These are phyloP conservation scores for Alaudala cheleensis DNA, from an alignment of 2,113 vertebrate species.

Conservation along the genomic window DNA sequence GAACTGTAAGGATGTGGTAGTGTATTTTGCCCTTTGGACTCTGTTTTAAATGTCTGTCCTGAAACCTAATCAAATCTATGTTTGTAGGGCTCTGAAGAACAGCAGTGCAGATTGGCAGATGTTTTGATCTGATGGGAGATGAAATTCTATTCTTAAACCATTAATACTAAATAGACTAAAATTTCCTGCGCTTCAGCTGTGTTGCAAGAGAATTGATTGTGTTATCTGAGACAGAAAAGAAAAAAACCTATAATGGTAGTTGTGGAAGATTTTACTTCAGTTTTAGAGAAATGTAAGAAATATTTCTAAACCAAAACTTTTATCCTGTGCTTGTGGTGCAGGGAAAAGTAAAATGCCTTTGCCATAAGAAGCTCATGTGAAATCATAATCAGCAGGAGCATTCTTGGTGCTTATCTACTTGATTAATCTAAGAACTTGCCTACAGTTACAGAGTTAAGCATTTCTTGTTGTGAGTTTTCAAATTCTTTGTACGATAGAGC, in stretches of 20 bases:
- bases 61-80: background rate
- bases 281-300: background rate
- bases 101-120: background rate
- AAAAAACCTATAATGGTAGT: background rate
- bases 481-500: background rate
- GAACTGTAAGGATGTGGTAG: background rate
- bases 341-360: background rate
- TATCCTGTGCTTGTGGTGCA: background rate
- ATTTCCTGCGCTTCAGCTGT: background rate
- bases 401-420: background rate
- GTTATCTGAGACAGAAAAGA: background rate
- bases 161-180: background rate
- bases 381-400: background rate
- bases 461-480: background rate
- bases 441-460: background rate
- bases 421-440: background rate
- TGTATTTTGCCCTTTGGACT: background rate
- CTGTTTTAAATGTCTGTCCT: background rate
- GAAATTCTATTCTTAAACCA: background rate
- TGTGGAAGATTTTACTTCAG: background rate
- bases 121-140: background rate
- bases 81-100: background rate
- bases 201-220: background rate
- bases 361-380: background rate
- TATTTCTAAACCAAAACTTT: background rate